These are phyloP conservation scores for Kryphioiulus occultus DNA, from an alignment of 2,888 invertebrate species.

Conservation along the genomic window DNA sequence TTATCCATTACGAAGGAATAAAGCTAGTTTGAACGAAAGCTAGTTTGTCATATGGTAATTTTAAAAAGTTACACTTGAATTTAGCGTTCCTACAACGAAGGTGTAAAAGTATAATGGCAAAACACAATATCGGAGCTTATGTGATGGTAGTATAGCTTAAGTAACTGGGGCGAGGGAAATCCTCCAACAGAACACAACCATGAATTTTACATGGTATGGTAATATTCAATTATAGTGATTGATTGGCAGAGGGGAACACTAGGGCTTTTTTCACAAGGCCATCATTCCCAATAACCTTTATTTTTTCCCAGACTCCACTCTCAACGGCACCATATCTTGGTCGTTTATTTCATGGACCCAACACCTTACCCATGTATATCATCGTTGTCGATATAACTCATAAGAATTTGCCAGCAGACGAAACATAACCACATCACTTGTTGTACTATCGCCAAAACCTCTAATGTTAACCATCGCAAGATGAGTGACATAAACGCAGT, in stretches of 20 bases:
- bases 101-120: too few relatives aligned
- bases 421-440: not conserved
- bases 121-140: not conserved
- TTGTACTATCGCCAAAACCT: not conserved
- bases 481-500: too few relatives aligned
- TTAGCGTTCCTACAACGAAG: too few relatives aligned
- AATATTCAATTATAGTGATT: not conserved
- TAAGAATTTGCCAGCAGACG: not conserved
- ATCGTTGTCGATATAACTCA: not conserved
- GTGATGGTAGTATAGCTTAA: not conserved
- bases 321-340: not conserved
- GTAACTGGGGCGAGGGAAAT: not conserved
- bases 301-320: not conserved
- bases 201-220: slow-evolving; percentile 20
- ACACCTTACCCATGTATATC: not conserved
- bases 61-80: too few relatives aligned
- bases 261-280: not conserved
- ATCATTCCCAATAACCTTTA: not conserved
- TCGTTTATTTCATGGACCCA: slow-evolving; percentile 11
- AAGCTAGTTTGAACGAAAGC: too few relatives aligned
- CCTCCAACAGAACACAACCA: not conserved
- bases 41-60: too few relatives aligned
- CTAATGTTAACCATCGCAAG: too few relatives aligned
- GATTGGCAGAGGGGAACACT: not conserved
- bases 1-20: too few relatives aligned